Evolutionary conservation across 2,888 invertebrate species (phyloP), one percentile per base, ranked within the genome.

Genomic region (Troides oblongomaculatus): DNA sequence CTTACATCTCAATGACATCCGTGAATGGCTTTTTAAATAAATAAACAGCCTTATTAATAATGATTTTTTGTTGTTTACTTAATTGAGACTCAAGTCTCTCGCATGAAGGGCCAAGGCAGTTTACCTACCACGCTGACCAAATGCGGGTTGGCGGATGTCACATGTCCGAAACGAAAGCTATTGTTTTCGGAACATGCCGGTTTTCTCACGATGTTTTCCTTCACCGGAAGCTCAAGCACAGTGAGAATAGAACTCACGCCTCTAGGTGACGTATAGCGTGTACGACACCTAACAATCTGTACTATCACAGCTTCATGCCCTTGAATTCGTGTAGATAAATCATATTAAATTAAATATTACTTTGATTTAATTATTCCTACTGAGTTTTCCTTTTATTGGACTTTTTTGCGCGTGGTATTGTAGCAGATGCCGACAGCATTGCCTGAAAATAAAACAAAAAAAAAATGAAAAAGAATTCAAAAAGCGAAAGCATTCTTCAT

Each of bases 371-470:
- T 59, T 56, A 58, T 59, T 62, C 76, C 79, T 88, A 92, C 81
- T 91, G 91, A 68, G 92, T 94, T 93, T 95, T 95, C 93, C 96
- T 95, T 93, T 96, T 96, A 84, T 93, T 94, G 73, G 94, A 87
- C 88, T 95, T 95, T 93, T 95, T 95, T 92, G 93, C 94, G 85
- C 96, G 94, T 77, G 96, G 96, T 77, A 96, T 93, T 77, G 96
- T 96, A 83, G 95, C 95, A 86, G 94, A 94, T 82, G 94, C 94
- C 82, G 94, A 90, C 89, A 93, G 90, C 88, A 93, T 90, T 85
- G 94, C 94, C 95, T 95, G 93, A 81, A 95, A 94, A 88, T 88
- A 89, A 88, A 93, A 87, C 76, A 76, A 67, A 67, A 82, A 87
- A 76, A 87, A 77, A 79, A 84, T 86, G 82, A 84, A 85, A 86